phyloP scores from a whole-genome alignment of 2,888 invertebrate genomes.

The Gasteruption jaculator region DNA sequence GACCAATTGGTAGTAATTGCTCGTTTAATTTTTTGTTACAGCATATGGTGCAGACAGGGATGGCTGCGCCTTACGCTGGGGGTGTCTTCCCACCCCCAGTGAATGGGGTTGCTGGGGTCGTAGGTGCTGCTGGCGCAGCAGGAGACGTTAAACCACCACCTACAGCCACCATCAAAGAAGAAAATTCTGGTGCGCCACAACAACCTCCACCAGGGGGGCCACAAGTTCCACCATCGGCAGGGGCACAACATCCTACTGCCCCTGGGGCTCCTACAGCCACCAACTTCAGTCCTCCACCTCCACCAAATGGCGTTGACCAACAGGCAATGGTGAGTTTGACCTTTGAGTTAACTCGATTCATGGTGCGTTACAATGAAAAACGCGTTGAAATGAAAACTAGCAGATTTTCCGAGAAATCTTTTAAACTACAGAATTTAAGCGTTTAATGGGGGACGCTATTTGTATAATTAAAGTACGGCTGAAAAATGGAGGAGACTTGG shows the following conservation, averaged over 20 bases:
- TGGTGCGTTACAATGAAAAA: too few relatives aligned
- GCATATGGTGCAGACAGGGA: slow-evolving; percentile 93
- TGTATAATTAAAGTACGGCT: too few relatives aligned
- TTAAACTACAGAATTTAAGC: too few relatives aligned
- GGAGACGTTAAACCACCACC: slow-evolving; percentile 51
- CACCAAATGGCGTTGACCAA: slow-evolving; percentile 54
- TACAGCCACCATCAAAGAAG: slow-evolving; percentile 46
- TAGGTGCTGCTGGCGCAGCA: slow-evolving; percentile 54
- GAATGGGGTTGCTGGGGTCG: slow-evolving; percentile 52
- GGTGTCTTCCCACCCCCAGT: slow-evolving; percentile 59
- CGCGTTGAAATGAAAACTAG: too few relatives aligned
- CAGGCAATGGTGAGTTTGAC: slow-evolving; percentile 47
- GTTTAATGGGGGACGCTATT: too few relatives aligned
- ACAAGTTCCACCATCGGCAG: slow-evolving; percentile 43
- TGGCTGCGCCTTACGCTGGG: slow-evolving; percentile 67
- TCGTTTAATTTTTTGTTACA: slow-evolving; percentile 55
- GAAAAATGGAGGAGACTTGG: too few relatives aligned
- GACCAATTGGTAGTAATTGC: not conserved
- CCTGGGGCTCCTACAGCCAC: slow-evolving; percentile 47
- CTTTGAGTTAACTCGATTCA: too few relatives aligned
- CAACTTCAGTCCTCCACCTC: slow-evolving; percentile 56
- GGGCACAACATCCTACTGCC: slow-evolving; percentile 39
- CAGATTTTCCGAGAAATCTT: too few relatives aligned
- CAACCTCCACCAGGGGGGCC: slow-evolving; percentile 47
- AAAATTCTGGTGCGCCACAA: slow-evolving; percentile 43